These are phyloP conservation scores for Oikopleura vanhoeffeni DNA, from an alignment of 23 tunicate genomes.

Conservation along the genomic window DNA sequence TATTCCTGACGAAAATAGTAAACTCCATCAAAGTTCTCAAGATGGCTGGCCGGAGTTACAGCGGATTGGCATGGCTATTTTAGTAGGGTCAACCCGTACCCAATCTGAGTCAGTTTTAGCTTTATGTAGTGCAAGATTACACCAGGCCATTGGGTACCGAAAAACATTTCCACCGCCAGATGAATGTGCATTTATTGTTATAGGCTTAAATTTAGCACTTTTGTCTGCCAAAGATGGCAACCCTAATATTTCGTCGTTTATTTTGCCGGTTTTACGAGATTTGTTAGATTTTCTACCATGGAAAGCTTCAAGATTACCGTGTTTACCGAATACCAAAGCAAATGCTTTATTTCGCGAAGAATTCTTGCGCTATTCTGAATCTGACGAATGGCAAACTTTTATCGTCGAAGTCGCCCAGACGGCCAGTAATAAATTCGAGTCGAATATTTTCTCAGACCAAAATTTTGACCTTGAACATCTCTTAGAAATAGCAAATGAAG, in stretches of 20 bases:
- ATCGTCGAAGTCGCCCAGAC: constrained; percentile 16
- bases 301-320: constrained; percentile 16
- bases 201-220: neutral
- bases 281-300: constrained; percentile 24
- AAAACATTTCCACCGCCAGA: neutral
- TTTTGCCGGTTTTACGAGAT: constrained; percentile 67
- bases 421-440: neutral
- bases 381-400: constrained; percentile 38
- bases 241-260: constrained; percentile 39
- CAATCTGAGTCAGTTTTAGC: neutral
- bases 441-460: neutral
- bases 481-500: neutral
- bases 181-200: neutral
- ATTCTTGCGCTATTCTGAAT: constrained; percentile 41
- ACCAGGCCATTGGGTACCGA: neutral
- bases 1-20: no score
- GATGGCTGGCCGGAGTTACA: neutral
- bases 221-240: constrained; percentile 11
- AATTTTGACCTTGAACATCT: neutral
- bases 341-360: constrained; percentile 49
- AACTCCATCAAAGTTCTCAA: no score
- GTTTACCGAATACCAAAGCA: constrained; percentile 50
- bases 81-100: neutral
- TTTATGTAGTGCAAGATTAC: neutral
- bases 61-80: neutral